A percentile compares a stretch with the other conserved stretches of the same genome.
Evolutionary conservation across 2,797 vertebrate genomes (phyloP).

Genomic region (Prunella strophiata): DNA sequence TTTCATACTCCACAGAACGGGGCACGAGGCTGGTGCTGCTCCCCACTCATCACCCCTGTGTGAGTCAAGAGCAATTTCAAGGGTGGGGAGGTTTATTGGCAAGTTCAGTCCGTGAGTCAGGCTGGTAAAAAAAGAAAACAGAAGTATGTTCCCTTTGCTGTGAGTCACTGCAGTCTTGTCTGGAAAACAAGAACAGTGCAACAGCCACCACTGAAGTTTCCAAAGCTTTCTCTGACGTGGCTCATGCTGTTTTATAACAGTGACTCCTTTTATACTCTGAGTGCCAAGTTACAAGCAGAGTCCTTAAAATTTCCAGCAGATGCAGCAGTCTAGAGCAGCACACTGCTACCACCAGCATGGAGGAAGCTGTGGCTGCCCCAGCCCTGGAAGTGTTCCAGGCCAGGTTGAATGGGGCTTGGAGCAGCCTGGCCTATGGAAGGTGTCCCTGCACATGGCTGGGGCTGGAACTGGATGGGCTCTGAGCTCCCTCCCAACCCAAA

Average conservation of each 20-base stretch:
- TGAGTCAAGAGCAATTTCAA: neutral
- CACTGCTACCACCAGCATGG: neutral
- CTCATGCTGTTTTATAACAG: neutral
- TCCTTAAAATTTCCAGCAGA: neutral
- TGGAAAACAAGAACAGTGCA: neutral
- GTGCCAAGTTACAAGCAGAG: neutral
- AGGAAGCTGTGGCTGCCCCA: neutral
- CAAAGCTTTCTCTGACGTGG: neutral
- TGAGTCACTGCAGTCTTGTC: constrained; percentile 19
- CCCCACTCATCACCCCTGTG: neutral
- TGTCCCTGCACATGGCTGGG: neutral
- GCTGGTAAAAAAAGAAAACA: neutral
- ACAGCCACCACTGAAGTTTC: neutral
- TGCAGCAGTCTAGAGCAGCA: neutral
- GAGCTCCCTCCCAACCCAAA: neutral
- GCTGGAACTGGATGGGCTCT: neutral
- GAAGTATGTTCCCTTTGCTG: neutral
- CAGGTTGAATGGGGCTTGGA: fast-evolving
- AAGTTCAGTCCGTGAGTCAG: constrained; percentile 20
- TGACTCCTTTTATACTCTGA: neutral
- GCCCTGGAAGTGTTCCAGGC: neutral
- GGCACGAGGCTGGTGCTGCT: neutral
- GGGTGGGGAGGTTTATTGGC: constrained; percentile 44
- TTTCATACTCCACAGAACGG: fast-evolving
- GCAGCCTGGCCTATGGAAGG: neutral